phyloP scores from a whole-genome alignment of 2,797 vertebrate genomes.

The Melanotaenia maccullochi region DNA sequence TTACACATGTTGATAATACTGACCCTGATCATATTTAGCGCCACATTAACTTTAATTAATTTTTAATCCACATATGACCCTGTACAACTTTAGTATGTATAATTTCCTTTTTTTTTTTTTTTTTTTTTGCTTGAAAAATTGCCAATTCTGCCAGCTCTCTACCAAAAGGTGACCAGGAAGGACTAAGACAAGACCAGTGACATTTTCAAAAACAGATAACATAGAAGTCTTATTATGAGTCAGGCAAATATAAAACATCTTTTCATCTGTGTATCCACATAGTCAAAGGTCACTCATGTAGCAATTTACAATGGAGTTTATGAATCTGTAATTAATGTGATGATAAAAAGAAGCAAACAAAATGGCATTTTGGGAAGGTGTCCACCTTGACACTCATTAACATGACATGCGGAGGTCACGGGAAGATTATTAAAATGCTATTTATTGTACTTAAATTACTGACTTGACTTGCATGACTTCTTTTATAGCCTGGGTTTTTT shows the following conservation, averaged over 20 bases:
- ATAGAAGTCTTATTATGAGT: constrained; percentile 66
- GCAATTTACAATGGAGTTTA: constrained; percentile 74
- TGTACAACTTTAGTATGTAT: constrained; percentile 22
- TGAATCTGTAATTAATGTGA: constrained; percentile 80
- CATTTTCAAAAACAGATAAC: constrained; percentile 84
- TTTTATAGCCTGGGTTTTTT: too few relatives aligned
- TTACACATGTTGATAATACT: neutral
- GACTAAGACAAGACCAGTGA: constrained; percentile 68
- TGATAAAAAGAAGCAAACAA: constrained; percentile 68
- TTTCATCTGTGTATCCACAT: constrained; percentile 70
- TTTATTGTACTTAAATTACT: constrained; percentile 1
- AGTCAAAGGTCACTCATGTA: constrained; percentile 81
- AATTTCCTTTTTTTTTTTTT: constrained; percentile 21
- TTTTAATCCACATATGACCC: constrained; percentile 29
- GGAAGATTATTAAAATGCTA: constrained; percentile 38
- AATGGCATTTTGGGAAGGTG: constrained; percentile 77
- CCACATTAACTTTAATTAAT: constrained; percentile 17
- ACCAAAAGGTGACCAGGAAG: constrained; percentile 59
- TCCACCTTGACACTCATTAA: constrained; percentile 58
- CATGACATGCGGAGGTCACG: constrained; percentile 48
- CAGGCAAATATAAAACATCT: constrained; percentile 65
- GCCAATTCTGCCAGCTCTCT: constrained; percentile 42
- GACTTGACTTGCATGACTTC: too few relatives aligned
- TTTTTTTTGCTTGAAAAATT: constrained; percentile 11
- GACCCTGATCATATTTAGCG: constrained; percentile 19